Base-by-base conservation (phyloP, 2,113 vertebrate genomes). In the Mellivora capensis region DNA sequence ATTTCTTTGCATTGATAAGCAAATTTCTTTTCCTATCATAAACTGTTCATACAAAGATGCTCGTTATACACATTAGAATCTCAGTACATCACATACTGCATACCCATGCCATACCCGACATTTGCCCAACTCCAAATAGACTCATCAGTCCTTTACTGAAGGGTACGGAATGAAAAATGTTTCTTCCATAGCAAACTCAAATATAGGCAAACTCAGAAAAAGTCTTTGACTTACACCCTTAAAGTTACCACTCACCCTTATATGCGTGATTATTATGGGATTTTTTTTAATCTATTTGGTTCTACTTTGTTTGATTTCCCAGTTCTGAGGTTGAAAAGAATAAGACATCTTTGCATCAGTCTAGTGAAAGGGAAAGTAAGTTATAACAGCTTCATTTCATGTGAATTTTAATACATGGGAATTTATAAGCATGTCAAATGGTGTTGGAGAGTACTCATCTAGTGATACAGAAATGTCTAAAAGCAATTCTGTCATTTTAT, bases 11-110 rank as follows among this genome's bases (percentile, higher is more conserved):
- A 98, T 97, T 97, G 96, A 97, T 95, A 93, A 96, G 94, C 95
- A 97, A 98, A 98, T 98, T 97, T 97, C 90, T 93, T 94, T 97
- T 98, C 93, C 85, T 96, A 96, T 94, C 95, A 94, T 91, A 90
- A 97, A 52, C n/a, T 34, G 85, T 82, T 92, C 96, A 83, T 71
- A 93, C 71, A 96, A 92, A 95, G 87, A 93, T 88, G 57, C 79
- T 97, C 95, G 69, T 96, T 94, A 90, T 2, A 87, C 91, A 90
- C 87, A 57, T 13, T 23, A 49, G 87, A n/a, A 42, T 69, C 81
- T 89, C 74, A 87, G 90, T 21, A 27, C 49, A 61, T 29, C 83
- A 62, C 49, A 52, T 6, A 27, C 25, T 20, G 31, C 37, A 17
- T 18, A 49, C 11, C 18, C 90, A n/a, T 1, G 11, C 12, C 52